Conservation (phyloP, 64 coral and sea anemone species). For the Actinia tenebrosa region DNA sequence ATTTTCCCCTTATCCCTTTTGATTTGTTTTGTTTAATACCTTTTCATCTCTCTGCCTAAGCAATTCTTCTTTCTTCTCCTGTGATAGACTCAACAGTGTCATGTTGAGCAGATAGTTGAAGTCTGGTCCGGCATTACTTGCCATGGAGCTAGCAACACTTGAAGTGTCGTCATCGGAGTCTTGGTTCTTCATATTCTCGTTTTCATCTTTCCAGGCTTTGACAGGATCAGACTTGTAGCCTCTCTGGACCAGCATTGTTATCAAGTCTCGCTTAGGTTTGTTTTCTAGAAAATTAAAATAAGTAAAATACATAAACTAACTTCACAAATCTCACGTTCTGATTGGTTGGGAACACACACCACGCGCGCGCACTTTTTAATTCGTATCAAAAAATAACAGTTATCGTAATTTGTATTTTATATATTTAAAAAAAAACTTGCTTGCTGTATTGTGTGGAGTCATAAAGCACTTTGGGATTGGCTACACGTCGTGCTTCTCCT, state of each 20-base stretch:
- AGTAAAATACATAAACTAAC: too few relatives aligned
- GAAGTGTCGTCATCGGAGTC: constrained; percentile 57
- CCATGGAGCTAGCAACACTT: constrained; percentile 55
- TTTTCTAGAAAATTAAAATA: constrained; percentile 48
- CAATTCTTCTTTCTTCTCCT: constrained; percentile 93
- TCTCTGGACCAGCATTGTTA: constrained; percentile 61
- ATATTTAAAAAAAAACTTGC: too few relatives aligned
- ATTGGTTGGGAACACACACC: too few relatives aligned
- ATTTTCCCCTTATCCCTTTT: background rate
- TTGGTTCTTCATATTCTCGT: constrained; percentile 7
- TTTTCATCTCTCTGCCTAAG: constrained; percentile 86
- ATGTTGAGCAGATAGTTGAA: constrained; percentile 83
- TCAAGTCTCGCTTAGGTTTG: constrained; percentile 63
- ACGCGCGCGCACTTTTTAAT: too few relatives aligned
- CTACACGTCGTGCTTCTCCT: too few relatives aligned
- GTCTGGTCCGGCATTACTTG: constrained; percentile 69
- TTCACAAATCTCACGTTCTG: too few relatives aligned
- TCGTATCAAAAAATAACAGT: too few relatives aligned
- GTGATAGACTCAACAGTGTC: constrained; percentile 69
- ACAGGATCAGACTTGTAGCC: constrained; percentile 85
- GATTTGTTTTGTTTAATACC: constrained; percentile 15
- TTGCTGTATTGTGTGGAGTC: too few relatives aligned
- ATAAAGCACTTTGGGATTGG: too few relatives aligned
- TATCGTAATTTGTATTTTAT: too few relatives aligned
- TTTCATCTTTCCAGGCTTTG: constrained; percentile 69